A percentile compares a stretch with the other conserved stretches of the same genome.
phyloP scores from a whole-genome alignment of 1,140 invertebrate genomes.

The Rhynchophorus ferrugineus region DNA sequence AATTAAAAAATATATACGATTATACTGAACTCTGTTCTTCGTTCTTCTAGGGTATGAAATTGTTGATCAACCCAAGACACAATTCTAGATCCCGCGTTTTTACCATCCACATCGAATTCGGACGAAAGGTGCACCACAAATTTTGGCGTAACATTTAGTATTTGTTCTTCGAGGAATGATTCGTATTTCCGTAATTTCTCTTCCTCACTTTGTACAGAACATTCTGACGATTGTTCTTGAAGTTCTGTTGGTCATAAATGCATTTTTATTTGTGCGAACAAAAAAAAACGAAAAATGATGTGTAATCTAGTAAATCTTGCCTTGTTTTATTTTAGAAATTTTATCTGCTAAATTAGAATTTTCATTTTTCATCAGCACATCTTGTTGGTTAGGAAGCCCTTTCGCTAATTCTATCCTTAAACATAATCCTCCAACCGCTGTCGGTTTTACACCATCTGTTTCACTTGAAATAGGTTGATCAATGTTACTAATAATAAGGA shows the following conservation, averaged over 20 bases:
- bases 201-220: conserved; percentile 6
- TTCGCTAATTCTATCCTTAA: conserved; percentile 28
- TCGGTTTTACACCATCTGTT: background rate
- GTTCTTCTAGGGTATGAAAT: conserved; percentile 51
- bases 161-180: conserved; percentile 15
- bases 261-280: too few species aligned
- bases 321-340: conserved; percentile 14
- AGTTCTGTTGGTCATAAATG: too few species aligned
- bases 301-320: too few species aligned
- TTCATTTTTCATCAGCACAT: background rate
- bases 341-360: conserved; percentile 4
- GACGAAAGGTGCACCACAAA: conserved; percentile 46
- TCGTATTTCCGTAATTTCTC: conserved; percentile 17
- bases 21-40: conserved; percentile 45
- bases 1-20: too few species aligned
- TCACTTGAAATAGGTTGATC: background rate
- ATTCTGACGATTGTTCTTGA: background rate
- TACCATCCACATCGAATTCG: conserved; percentile 44
- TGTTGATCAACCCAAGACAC: conserved; percentile 48
- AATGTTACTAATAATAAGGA: conserved; percentile 29
- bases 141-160: conserved; percentile 11
- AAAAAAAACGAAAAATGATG: too few species aligned
- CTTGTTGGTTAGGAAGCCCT: conserved; percentile 14
- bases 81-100: conserved; percentile 45
- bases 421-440: conserved; percentile 30